phyloP scores from a whole-genome alignment of 2,797 vertebrate species.

The Enteromius treurensis region DNA sequence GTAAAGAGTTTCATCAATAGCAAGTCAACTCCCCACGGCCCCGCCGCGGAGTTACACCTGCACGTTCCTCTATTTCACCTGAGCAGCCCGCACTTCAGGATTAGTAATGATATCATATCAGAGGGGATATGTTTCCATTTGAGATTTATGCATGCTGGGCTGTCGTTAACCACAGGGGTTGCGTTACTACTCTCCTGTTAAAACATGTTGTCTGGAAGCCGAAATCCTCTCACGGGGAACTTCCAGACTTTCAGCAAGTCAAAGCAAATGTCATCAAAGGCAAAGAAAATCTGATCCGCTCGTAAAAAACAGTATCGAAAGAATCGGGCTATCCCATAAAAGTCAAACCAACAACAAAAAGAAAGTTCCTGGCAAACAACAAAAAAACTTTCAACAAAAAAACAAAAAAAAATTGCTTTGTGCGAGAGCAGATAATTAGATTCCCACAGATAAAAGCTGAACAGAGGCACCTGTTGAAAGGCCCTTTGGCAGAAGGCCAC shows the following conservation, averaged over 20 bases:
- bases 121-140: slow-evolving; percentile 45
- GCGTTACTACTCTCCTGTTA: slow-evolving; percentile 68
- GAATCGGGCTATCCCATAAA: background rate
- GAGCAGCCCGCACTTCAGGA: slow-evolving; percentile 50
- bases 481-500: slow-evolving; percentile 50
- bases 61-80: slow-evolving; percentile 46
- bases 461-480: slow-evolving; percentile 71
- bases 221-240: slow-evolving; percentile 77
- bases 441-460: slow-evolving; percentile 42
- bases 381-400: background rate
- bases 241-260: slow-evolving; percentile 67
- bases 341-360: background rate
- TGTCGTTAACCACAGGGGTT: slow-evolving; percentile 50
- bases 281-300: background rate
- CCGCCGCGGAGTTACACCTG: slow-evolving; percentile 60
- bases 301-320: background rate
- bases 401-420: background rate
- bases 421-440: slow-evolving; percentile 46
- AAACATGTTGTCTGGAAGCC: slow-evolving; percentile 80
- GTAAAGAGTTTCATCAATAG: slow-evolving; percentile 51
- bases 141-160: slow-evolving; percentile 41
- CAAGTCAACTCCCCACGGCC: slow-evolving; percentile 22
- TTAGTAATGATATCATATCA: slow-evolving; percentile 49
- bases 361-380: background rate
- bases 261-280: slow-evolving; percentile 39